Evolutionary conservation across 2,113 vertebrate genomes (phyloP), one percentile per base, ranked within the genome.

Genomic region (Mastomys natalensis): DNA sequence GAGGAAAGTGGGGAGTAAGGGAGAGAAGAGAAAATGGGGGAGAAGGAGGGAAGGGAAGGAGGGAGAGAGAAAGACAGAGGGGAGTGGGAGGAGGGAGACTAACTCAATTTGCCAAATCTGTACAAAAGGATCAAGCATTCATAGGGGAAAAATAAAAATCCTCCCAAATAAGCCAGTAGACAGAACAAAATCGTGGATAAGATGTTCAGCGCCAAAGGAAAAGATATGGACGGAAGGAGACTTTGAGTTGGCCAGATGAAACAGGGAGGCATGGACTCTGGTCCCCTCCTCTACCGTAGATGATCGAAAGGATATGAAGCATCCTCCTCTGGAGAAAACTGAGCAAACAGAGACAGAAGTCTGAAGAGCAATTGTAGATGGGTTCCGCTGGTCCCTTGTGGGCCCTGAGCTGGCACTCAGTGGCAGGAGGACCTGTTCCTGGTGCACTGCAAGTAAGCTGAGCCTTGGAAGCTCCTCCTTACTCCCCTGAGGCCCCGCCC

Each of bases 221-320:
- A 93, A 60, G 13, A 21, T 95, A 91, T 85, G 72, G 80, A 77
- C 4, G 62, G 48, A 51, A 89, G 58, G 6, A 87, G 66, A 87
- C 16, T 93, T 85, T 55, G 87, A 89, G 29, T 86, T 92, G 68
- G 31, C 22, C 70, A 82, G 2, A 19, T 66, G 7, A 76, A 70
- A 92, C 58, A 87, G 78, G 62, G 58, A 70, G 21, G 13, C 45
- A 8, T 74, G 55, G 8, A 34, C 29, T 13, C 17, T 80, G 58
- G 66, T 64, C 5, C 40, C n/a, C 16, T 92, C 13, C 26, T 26
- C 34, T 66, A 26, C 4, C 70, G 9, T 85, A 26, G 40, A 22
- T 93, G 60, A 93, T 45, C 29, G 84, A 55, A 96, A 93, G 24
- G 37, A 84, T 78, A 12, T n/a, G 51, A 93, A 84, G 55, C 12